phyloP scores from a whole-genome alignment of 2,113 vertebrate genomes.

The Oceanodroma tethys region DNA sequence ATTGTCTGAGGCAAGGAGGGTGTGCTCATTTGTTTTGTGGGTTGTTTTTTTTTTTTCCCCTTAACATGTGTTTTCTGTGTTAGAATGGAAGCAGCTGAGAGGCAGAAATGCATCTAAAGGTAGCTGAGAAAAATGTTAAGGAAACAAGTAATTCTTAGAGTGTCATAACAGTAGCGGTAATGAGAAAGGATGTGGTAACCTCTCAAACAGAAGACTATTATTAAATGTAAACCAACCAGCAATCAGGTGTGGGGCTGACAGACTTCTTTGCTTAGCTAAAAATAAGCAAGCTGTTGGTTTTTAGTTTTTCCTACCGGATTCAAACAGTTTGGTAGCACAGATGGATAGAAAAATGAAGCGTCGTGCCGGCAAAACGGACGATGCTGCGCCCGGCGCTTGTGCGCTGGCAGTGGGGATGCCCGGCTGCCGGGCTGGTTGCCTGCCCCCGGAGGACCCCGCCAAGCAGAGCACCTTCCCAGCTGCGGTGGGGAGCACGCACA shows the following conservation, averaged over 20 bases:
- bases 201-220: background rate
- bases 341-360: background rate
- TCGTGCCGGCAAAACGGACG: background rate
- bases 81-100: background rate
- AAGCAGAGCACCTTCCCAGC: background rate
- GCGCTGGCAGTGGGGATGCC: background rate
- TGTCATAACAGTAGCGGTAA: slow-evolving; percentile 68
- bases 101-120: background rate
- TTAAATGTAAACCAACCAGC: background rate
- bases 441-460: background rate
- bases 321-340: background rate
- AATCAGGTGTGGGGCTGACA: background rate
- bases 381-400: background rate
- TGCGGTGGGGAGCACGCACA: background rate
- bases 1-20: background rate
- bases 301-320: background rate
- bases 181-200: slow-evolving; percentile 72
- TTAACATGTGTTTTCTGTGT: background rate
- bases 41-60: background rate
- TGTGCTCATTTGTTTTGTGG: background rate
- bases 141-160: slow-evolving; percentile 69
- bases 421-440: background rate
- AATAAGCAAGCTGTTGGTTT: background rate
- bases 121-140: background rate
- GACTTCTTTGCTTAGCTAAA: background rate